Evolutionary conservation across 1,140 invertebrate species (phyloP), one percentile per base, ranked within the genome.

Genomic region (Magallana ariakensis): DNA sequence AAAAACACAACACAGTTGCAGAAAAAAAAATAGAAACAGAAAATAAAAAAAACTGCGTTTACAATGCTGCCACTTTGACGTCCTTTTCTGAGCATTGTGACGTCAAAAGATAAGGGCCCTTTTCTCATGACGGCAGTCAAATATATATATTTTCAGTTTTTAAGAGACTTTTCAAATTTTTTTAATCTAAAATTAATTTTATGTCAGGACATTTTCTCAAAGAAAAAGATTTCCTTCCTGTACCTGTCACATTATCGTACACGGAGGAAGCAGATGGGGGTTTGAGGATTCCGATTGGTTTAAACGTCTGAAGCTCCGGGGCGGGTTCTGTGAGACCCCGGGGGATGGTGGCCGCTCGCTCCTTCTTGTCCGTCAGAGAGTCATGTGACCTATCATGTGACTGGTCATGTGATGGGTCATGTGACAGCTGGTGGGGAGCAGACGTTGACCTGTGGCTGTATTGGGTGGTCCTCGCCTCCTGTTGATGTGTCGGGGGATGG

Each of bases 231-330:
- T 46, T 46, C 33, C 33, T 46, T 2, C 5, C 33, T 46, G 33
- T 87, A 56, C 86, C 86, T 56, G 85, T 87, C 1, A 98, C 97
- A 94, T 98, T 97, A 95, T 98, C 97, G 93, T 98, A 98, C n/a
- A 98, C 96, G 55, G 97, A 98, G 13, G 97, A 97, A 90, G 97
- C 97, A 88, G 97, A 98, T 22, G 97, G 97, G 22, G 90, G 90
- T 89, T 92, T 92, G n/a, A 90, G 84, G 22, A 91, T 89, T 54
- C 89, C 87, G 10, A 88, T 88, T 70, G 89, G 91, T 87, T 87
- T 90, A 87, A 89, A 91, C 82, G 85, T 85, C 57, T 85, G 86
- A 60, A 84, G 57, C 84, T 90, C 89, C 15, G 85, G 88, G 70
- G 70, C 87, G 16, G 85, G 62, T 85, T 88, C 89, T 11, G 88